A percentile compares a stretch with the other conserved stretches of the same genome.
These are phyloP conservation scores for Montifringilla adamsi DNA, from an alignment of 2,113 vertebrate species.

Conservation along the genomic window DNA sequence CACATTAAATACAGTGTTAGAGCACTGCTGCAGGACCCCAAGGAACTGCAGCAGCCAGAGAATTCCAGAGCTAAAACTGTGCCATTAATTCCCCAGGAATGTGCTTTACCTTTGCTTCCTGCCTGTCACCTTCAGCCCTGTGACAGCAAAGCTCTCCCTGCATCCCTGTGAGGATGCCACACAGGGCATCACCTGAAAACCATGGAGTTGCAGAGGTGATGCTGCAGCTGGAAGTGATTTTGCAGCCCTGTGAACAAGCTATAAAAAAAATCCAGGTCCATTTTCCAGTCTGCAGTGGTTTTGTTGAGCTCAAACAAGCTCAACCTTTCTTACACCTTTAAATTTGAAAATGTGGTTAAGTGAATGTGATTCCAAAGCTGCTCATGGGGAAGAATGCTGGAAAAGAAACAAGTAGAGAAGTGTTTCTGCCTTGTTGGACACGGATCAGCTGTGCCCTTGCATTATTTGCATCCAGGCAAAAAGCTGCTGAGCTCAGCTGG, in stretches of 20 bases:
- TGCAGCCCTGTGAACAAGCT: neutral
- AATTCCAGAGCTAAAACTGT: neutral
- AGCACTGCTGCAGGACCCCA: neutral
- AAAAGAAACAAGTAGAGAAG: neutral
- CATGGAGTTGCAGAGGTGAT: neutral
- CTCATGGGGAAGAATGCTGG: neutral
- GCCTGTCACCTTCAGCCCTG: neutral
- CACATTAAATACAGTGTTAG: neutral
- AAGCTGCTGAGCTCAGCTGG: neutral
- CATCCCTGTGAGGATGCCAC: neutral
- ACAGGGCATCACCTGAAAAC: neutral
- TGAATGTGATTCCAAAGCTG: neutral
- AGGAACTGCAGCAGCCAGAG: neutral
- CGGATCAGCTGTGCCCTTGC: neutral
- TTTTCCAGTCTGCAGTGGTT: fast-evolving
- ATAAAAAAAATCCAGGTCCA: neutral
- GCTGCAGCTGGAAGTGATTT: neutral
- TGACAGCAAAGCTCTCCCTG: neutral
- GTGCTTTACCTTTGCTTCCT: neutral
- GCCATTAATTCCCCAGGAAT: neutral
- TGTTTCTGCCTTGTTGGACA: neutral
- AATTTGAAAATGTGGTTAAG: neutral
- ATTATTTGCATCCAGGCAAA: neutral
- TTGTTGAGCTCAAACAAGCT: neutral
- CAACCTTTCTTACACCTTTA: neutral